A percentile compares a stretch with the other conserved stretches of the same genome.
phyloP scores from a whole-genome alignment of 2,797 vertebrate species.

The Gymnocypris eckloni region DNA sequence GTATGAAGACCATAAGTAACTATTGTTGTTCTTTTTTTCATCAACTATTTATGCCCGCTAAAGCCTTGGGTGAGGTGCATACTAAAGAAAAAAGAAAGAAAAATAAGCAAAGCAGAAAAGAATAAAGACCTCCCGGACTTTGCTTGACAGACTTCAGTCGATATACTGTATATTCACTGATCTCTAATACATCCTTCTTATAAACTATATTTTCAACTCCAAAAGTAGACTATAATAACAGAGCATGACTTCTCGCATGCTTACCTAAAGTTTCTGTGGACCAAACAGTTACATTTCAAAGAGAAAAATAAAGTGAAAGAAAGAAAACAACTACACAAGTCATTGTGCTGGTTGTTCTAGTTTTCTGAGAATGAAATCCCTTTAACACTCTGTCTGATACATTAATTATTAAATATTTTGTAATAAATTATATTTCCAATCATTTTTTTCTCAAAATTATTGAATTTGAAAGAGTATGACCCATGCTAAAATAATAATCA shows the following conservation, averaged over 20 bases:
- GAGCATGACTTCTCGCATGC: background rate
- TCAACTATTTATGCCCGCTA: conserved; percentile 78
- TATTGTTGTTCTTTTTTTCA: conserved; percentile 80
- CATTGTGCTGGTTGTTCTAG: background rate
- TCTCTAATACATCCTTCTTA: background rate
- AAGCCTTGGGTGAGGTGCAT: conserved; percentile 68
- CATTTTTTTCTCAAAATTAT: background rate
- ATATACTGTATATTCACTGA: conserved; percentile 15
- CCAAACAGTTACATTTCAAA: conserved; percentile 1
- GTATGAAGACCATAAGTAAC: conserved; percentile 80
- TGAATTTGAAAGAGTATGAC: background rate
- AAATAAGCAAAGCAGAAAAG: conserved; percentile 45
- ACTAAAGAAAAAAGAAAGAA: conserved; percentile 48
- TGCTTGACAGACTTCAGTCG: conserved; percentile 13
- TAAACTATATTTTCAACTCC: background rate
- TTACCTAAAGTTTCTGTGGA: background rate
- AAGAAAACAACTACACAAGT: background rate
- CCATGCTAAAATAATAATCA: background rate
- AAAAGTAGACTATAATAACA: background rate
- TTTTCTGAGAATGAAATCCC: background rate
- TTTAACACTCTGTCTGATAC: background rate
- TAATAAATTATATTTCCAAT: background rate
- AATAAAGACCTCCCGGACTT: conserved; percentile 48
- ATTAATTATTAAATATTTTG: background rate
- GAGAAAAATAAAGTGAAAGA: background rate